Evolutionary conservation across 2,797 vertebrate species (phyloP), one percentile per base, ranked within the genome.

Genomic region (Adelosebastes latens): DNA sequence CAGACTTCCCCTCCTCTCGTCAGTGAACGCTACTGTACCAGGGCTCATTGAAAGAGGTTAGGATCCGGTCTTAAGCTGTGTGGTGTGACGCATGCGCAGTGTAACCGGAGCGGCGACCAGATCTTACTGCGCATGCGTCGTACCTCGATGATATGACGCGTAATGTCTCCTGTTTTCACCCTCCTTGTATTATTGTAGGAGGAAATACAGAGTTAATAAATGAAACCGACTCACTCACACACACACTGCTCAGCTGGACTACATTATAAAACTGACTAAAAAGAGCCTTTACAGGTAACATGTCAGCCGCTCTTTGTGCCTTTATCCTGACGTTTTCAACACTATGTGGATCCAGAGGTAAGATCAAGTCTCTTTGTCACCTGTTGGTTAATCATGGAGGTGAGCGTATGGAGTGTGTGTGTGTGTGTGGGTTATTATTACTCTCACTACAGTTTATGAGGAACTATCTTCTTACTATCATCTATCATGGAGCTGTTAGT

Each of bases 341-440:
- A 2, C 39, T 82, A 0, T 42, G 58, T 6, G 58, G 63, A 14
- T 8, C 71, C 55, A 25, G 2, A 82, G 88, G 88, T 89, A 70
- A 77, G 1, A 3, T 55, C 0, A 18, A 13, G 11, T 24, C 6
- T 5, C 12, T 8, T 2, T 12, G 9, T 52, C 29, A 13, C 2
- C 3, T 55, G 25, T 6, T 16, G 6, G 42, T 69, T 13, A 29
- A 49, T 63, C 10, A 53, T 6, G 52, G 22, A 59, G 10, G 20
- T 6, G 39, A 70, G 25, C 4, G 56, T 34, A 12, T 20, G 22
- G 20, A 5, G 16, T 2, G 6, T 20, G 60, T 5, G 25, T 11
- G 22, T 10, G 10, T 5, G 25, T 11, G 22, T 10, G 10, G 24
- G 7, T n/a, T 8, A 5, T n/a, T 13, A 3, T 53, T 52, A 27